Conservation (phyloP, 2,113 vertebrate species). For the Rallus limicola region DNA sequence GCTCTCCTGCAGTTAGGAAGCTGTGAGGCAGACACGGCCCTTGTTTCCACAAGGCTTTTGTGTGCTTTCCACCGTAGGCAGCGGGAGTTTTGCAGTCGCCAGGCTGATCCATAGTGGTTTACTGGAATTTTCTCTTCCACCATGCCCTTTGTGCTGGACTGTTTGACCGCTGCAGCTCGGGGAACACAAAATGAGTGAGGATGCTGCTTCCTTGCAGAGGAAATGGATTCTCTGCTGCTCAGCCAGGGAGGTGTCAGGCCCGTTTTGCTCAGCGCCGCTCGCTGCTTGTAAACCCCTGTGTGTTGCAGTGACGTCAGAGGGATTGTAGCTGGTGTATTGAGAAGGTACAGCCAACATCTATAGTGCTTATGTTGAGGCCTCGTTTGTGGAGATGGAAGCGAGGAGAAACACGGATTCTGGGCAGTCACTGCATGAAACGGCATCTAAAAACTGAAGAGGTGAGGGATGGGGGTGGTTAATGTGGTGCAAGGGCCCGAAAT, state of each 20-base stretch:
- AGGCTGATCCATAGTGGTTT: accelerated
- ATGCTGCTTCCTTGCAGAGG: neutral
- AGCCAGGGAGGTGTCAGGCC: neutral
- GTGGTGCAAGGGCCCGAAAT: no score
- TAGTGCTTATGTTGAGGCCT: neutral
- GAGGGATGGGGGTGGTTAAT: no score
- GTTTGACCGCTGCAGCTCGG: neutral
- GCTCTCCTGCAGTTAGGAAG: neutral
- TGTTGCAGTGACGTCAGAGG: neutral
- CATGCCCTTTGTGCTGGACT: neutral
- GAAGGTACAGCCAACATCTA: no score
- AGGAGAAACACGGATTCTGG: neutral
- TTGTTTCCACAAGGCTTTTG: neutral
- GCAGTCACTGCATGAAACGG: neutral
- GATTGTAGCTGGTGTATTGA: no score
- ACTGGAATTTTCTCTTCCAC: neutral
- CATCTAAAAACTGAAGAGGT: neutral
- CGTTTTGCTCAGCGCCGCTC: no score
- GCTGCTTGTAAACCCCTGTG: no score
- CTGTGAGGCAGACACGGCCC: neutral
- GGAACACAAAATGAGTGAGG: constrained; percentile 11
- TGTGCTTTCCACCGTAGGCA: neutral
- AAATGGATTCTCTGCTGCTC: constrained; percentile 8
- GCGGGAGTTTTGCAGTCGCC: neutral
- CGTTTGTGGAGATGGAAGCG: neutral